phyloP scores from a whole-genome alignment of 1,140 invertebrate genomes.

The Rhizoglyphus robini region DNA sequence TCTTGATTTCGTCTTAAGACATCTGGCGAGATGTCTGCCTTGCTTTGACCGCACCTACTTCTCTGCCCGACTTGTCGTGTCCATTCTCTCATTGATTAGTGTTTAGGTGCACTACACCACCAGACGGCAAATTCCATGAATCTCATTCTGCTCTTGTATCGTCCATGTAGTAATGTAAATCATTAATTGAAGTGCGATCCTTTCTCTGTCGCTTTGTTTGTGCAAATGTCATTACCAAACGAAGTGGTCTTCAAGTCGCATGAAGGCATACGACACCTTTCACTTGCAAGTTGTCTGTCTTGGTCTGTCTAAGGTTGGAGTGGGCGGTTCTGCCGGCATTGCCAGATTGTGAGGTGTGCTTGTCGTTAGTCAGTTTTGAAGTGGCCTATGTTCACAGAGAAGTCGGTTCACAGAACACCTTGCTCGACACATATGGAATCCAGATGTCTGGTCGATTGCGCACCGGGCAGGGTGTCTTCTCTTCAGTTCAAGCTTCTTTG shows the following conservation, averaged over 20 bases:
- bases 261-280: neutral
- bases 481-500: too few relatives aligned
- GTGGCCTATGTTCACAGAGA: too few relatives aligned
- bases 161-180: neutral
- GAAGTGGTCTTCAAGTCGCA: neutral
- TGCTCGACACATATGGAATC: neutral
- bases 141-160: neutral
- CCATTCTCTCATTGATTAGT: neutral
- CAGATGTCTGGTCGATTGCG: neutral
- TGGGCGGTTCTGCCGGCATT: neutral
- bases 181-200: slow-evolving; percentile 11
- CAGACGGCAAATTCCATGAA: neutral
- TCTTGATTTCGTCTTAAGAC: slow-evolving; percentile 12
- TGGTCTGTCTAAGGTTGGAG: neutral
- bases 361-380: too few relatives aligned
- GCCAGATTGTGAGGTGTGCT: too few relatives aligned
- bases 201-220: neutral
- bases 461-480: neutral
- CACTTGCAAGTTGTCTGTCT: neutral
- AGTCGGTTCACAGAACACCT: neutral
- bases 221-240: slow-evolving; percentile 7
- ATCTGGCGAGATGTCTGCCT: slow-evolving; percentile 6
- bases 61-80: neutral
- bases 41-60: neutral
- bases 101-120: neutral